A percentile compares a stretch with the other conserved stretches of the same genome.
Conservation (phyloP, 2,888 invertebrate genomes). For the Caenorhabditis sulstoni region DNA sequence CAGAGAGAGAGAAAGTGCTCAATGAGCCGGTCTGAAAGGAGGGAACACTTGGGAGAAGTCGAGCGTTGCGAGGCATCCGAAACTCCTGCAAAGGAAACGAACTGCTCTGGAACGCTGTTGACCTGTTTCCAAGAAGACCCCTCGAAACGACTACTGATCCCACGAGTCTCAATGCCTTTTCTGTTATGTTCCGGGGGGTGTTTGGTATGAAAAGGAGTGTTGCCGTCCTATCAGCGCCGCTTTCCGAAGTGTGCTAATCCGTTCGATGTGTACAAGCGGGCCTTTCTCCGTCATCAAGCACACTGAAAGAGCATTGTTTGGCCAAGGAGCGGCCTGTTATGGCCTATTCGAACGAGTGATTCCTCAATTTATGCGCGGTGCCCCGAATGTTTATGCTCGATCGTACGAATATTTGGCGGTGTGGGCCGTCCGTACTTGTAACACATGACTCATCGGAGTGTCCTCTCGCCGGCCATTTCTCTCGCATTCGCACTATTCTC, state of each 20-base stretch:
- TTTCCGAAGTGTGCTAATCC: conserved; percentile 55
- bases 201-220: conserved; percentile 11
- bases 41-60: conserved; percentile 2
- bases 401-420: conserved; percentile 14
- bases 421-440: conserved; percentile 30
- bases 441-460: conserved; percentile 32
- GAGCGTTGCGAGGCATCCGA: not conserved
- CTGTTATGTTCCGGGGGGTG: no score
- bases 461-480: conserved; percentile 6
- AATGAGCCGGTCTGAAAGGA: not conserved
- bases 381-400: no score
- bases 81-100: no score
- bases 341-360: conserved; percentile 28
- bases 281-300: conserved; percentile 38
- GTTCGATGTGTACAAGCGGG: conserved; percentile 48
- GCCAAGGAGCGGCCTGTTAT: conserved; percentile 50
- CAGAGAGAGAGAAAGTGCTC: conserved; percentile 6
- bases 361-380: conserved; percentile 19
- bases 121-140: no score
- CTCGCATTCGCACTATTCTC: not conserved
- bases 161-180: no score
- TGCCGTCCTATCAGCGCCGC: conserved; percentile 43
- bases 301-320: conserved; percentile 49
- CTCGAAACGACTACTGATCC: no score
- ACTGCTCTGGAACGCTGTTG: no score